Base-by-base conservation (phyloP, 2,113 vertebrate species). In the Crotalus tigris region DNA sequence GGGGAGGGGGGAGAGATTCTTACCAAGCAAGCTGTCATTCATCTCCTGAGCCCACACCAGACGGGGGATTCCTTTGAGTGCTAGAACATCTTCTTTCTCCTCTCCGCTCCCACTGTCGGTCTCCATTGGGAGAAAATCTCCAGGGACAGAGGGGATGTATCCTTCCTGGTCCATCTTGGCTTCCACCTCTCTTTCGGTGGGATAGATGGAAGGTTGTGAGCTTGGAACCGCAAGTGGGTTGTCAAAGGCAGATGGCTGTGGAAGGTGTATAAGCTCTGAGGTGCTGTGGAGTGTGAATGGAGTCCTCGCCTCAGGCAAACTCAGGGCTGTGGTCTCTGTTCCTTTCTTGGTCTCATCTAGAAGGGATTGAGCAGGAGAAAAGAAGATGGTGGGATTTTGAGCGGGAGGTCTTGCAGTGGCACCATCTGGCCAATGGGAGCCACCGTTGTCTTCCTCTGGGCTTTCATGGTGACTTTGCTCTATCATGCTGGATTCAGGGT, bases 1-100 rank as follows among this genome's bases (percentile, higher is more conserved):
- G 3, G 17, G 55, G 55, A 5, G 15, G 24, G 39, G 0, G 61
- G 15, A 10, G 0, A 29, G 1, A 2, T 0, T 85, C 97, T 97
- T 94, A 97, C 98, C 96, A 0, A 94, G 95, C 15, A 0, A 2
- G 33, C 91, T 97, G 88, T 1, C 0, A 0, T 95, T 96, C 90
- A 26, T 4, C 1, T 75, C 1, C 4, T 61, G 81, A 0, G 0
- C 51, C 97, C 96, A 97, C 3, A 54, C 46, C 90, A 85, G 89
- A 23, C 92, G 92, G n/a, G 90, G 49, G 1, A 53, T 94, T 61
- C 53, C 69, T 26, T 87, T 94, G 51, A 93, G 92, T n/a, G 6
- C 39, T 1, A 26, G 23, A 9, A 26, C 3, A 1, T 53, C 81
- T 1, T 1, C 55, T 1, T 44, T 92, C 23, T 94, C 96, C 85